Base-by-base conservation (phyloP, 2,797 vertebrate genomes). In the Chaenodraco wilsoni region DNA sequence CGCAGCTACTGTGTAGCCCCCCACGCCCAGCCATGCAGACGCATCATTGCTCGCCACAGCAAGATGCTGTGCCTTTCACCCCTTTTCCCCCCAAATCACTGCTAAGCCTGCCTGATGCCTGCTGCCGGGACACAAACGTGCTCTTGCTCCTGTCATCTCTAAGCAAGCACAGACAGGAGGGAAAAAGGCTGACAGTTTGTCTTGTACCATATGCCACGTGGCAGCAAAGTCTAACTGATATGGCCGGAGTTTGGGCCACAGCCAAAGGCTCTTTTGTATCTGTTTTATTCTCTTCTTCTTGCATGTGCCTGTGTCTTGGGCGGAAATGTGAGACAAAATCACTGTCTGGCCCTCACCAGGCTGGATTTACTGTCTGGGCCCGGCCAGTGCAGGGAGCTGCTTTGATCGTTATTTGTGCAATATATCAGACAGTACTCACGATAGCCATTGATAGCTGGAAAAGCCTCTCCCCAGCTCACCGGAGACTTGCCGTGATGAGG, bases 141-240 rank as follows among this genome's bases (percentile, higher is more conserved):
- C 88, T 91, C 90, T 69, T 91, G 86, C 89, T 86, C 84, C 85
- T 91, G 91, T 94, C 91, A 90, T 90, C 88, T 92, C 88, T 73
- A 70, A 87, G 87, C 84, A 88, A 77, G 65, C 81, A 84, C 72
- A 85, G 85, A 81, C 79, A 86, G 65, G 85, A 84, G 84, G 77
- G 74, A 72, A 85, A 90, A 88, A 87, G 85, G 84, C 87, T 95
- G 93, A 95, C 94, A 95, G 93, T 95, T 94, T 95, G 95, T 95
- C 94, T 95, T 89, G 88, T 83, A 92, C 91, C 95, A 94, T 95
- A 95, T 95, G 95, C 92, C 91, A 90, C 85, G 81, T 95, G 93
- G 94, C 94, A 95, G 88, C 91, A 94, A 92, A 92, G 89, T 86
- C 91, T 83, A 90, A 90, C 88, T 93, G 94, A 94, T 94, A 94